Conservation (phyloP, 1,140 invertebrate species). For the Frieseomelitta varia region DNA sequence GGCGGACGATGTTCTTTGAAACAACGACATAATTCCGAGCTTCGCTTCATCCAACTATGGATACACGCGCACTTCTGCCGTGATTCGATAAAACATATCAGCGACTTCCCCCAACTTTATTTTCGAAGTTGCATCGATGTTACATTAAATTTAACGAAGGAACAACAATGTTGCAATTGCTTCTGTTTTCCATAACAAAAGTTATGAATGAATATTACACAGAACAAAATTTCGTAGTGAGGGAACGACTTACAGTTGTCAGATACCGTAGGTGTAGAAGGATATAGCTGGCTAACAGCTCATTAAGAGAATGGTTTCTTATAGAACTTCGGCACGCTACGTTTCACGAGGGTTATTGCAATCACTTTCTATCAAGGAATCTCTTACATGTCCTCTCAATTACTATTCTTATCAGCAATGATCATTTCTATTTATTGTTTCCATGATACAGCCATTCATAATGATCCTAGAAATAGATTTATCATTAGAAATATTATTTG, state of each 20-base stretch:
- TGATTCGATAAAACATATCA: constrained; percentile 16
- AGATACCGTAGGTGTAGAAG: neutral
- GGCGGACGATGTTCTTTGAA: constrained; percentile 24
- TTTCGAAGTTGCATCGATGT: neutral
- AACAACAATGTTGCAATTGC: neutral
- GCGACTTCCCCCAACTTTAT: neutral
- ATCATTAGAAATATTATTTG: neutral
- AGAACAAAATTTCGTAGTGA: neutral
- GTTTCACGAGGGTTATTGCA: constrained; percentile 25
- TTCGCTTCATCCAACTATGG: neutral
- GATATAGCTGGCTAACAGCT: constrained; percentile 6
- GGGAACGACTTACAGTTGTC: neutral
- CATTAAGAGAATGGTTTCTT: constrained; percentile 30
- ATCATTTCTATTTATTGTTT: constrained; percentile 14
- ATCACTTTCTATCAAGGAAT: constrained; percentile 33
- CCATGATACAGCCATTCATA: neutral
- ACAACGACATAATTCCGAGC: neutral
- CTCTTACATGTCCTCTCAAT: constrained; percentile 7
- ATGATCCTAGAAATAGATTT: neutral
- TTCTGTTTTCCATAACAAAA: too few relatives aligned
- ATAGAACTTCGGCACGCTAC: constrained; percentile 30
- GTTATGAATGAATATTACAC: neutral
- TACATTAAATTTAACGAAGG: neutral
- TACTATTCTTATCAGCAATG: constrained; percentile 2
- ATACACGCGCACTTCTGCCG: constrained; percentile 28